Evolutionary conservation across 2,888 invertebrate species (phyloP).

Genomic region (Calliopum simillimum): DNA sequence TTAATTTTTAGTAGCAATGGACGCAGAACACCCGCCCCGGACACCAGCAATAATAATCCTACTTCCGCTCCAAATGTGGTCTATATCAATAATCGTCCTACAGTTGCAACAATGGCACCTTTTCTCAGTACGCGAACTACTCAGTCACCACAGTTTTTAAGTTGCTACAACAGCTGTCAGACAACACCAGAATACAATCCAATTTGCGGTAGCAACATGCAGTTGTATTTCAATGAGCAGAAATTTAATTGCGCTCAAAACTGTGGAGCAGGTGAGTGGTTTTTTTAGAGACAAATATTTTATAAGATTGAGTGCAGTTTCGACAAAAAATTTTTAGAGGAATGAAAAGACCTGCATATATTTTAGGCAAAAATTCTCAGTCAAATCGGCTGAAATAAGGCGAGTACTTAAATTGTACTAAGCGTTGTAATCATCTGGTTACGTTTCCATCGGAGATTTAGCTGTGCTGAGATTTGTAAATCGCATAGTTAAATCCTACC

Average conservation of each 20-base stretch:
- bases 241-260: slow-evolving; percentile 61
- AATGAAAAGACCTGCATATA: no score
- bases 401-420: no score
- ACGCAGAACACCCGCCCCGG: slow-evolving; percentile 6
- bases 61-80: slow-evolving; percentile 44
- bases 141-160: slow-evolving; percentile 51
- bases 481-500: no score
- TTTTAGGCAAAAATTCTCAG: neutral
- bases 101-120: slow-evolving; percentile 50
- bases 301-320: neutral
- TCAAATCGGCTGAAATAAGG: neutral
- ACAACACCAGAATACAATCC: slow-evolving; percentile 65
- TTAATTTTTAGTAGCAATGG: slow-evolving; percentile 45
- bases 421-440: no score
- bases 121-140: slow-evolving; percentile 51
- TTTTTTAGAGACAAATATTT: neutral
- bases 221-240: slow-evolving; percentile 60
- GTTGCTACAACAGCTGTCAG: slow-evolving; percentile 59
- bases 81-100: slow-evolving; percentile 55
- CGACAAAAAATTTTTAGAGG: neutral
- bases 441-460: no score
- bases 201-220: slow-evolving; percentile 61
- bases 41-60: neutral
- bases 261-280: slow-evolving; percentile 63
- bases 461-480: no score